Evolutionary conservation across 2,797 vertebrate species (phyloP).

Genomic region (Melanitta fusca): DNA sequence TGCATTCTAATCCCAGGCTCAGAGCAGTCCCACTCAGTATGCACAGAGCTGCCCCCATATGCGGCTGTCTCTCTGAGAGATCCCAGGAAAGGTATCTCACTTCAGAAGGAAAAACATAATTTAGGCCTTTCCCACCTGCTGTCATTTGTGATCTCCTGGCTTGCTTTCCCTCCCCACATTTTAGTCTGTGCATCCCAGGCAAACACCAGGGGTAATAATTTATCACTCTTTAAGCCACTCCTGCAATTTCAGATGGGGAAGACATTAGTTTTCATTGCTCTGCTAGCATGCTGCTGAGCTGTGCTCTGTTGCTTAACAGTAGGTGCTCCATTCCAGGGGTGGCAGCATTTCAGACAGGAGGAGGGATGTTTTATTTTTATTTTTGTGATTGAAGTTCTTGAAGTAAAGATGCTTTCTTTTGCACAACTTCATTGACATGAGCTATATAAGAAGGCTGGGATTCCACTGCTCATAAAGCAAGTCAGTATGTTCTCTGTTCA

Average conservation of each 20-base stretch:
- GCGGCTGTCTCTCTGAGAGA: not conserved
- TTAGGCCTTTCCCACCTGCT: not conserved
- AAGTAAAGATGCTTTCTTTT: not conserved
- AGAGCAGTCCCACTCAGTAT: conserved; percentile 40
- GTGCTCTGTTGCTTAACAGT: not conserved
- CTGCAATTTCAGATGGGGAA: not conserved
- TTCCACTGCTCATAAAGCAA: not conserved
- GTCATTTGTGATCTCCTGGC: not conserved
- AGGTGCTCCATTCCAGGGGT: not conserved
- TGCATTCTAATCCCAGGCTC: conserved; percentile 76
- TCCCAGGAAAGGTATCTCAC: not conserved
- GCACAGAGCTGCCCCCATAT: not conserved
- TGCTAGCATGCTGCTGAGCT: not conserved
- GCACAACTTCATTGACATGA: not conserved
- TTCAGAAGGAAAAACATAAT: not conserved
- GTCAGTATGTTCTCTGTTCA: not conserved
- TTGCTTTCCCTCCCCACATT: not conserved
- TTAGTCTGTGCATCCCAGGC: not conserved
- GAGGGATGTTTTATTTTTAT: rapidly evolving
- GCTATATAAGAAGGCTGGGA: not conserved
- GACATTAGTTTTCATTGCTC: not conserved
- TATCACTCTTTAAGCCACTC: not conserved
- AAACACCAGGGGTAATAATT: conserved; percentile 18
- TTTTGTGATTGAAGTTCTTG: not conserved
- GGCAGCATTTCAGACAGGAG: not conserved